Evolutionary conservation across 2,888 invertebrate species (phyloP).

Genomic region (Prosopocoilus inquinatus): DNA sequence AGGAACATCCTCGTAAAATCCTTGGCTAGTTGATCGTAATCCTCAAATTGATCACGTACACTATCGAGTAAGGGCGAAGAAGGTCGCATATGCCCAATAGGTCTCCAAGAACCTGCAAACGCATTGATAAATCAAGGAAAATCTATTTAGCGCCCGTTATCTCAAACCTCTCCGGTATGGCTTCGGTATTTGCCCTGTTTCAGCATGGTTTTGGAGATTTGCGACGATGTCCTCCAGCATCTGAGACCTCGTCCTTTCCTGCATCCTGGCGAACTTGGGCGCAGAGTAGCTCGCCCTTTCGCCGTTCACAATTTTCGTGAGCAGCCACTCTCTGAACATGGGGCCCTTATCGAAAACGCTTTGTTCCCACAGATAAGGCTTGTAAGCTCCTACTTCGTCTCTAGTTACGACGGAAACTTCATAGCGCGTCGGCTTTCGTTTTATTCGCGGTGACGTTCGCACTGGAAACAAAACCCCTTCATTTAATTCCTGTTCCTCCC

Average conservation of each 20-base stretch:
- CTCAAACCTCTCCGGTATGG: constrained; percentile 76
- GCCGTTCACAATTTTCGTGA: constrained; percentile 92
- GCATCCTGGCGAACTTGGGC: constrained; percentile 93
- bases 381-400: constrained; percentile 93
- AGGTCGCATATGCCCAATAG: constrained; percentile 89
- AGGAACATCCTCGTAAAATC: constrained; percentile 89
- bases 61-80: constrained; percentile 90
- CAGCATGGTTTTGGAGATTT: constrained; percentile 89
- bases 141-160: not conserved
- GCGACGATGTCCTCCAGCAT: constrained; percentile 94
- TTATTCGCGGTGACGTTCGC: constrained; percentile 82
- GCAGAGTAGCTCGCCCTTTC: constrained; percentile 92
- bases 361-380: constrained; percentile 94
- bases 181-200: constrained; percentile 94
- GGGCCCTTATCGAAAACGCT: constrained; percentile 91
- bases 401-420: constrained; percentile 91
- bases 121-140: not conserved
- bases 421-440: constrained; percentile 82
- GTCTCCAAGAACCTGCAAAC: constrained; percentile 80
- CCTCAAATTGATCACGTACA: constrained; percentile 90
- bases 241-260: constrained; percentile 87
- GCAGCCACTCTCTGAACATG: constrained; percentile 92
- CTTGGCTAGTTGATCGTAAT: constrained; percentile 90
- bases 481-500: not conserved
- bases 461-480: constrained; percentile 53